phyloP scores from a whole-genome alignment of 2,888 invertebrate genomes.

The Eupithecia dodoneata region DNA sequence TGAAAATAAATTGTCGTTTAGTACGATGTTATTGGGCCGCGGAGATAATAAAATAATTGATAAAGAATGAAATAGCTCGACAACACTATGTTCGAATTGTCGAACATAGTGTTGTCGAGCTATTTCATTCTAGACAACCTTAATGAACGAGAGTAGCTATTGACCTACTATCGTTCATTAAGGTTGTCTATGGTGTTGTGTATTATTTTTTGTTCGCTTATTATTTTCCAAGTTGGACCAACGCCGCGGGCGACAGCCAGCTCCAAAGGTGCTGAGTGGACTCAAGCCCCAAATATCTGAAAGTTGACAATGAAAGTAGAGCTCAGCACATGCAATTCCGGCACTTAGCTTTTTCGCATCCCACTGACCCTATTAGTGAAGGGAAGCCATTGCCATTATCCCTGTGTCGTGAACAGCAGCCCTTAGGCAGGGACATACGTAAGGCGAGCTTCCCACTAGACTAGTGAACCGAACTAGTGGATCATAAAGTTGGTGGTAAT shows the following conservation, averaged over 20 bases:
- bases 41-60: too few relatives aligned
- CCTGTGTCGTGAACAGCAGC: constrained; percentile 52
- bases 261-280: not conserved
- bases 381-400: constrained; percentile 54
- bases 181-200: not conserved
- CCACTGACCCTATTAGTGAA: constrained; percentile 64
- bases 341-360: constrained; percentile 41
- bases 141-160: too few relatives aligned
- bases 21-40: too few relatives aligned
- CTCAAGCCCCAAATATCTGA: not conserved
- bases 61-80: too few relatives aligned
- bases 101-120: too few relatives aligned
- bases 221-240: not conserved
- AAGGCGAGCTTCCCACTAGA: constrained; percentile 13
- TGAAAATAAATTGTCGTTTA: too few relatives aligned
- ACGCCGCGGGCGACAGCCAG: not conserved
- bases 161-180: not conserved
- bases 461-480: constrained; percentile 7
- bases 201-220: not conserved
- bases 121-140: too few relatives aligned
- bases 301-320: constrained; percentile 31
- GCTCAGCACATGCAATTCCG: constrained; percentile 33
- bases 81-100: too few relatives aligned
- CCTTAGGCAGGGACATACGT: constrained; percentile 37
- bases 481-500: not conserved